Evolutionary conservation across 2,888 invertebrate species (phyloP).

Genomic region (Mayetiola destructor): DNA sequence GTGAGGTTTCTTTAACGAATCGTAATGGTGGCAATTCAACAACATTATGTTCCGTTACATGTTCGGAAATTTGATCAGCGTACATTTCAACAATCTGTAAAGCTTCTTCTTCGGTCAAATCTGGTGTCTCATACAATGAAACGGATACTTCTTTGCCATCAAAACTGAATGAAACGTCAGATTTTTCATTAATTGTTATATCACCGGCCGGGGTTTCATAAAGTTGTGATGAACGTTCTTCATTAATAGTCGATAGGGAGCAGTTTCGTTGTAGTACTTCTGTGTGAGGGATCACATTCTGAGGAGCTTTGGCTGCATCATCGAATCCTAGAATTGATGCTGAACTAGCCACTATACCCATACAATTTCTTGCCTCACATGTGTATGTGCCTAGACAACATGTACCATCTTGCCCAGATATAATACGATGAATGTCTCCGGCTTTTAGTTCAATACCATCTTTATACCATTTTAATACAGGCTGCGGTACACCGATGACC

Average conservation of each 20-base stretch:
- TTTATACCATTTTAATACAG: slow-evolving; percentile 82
- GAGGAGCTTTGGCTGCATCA: slow-evolving; percentile 46
- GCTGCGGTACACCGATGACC: slow-evolving; percentile 54
- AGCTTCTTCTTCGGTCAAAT: slow-evolving; percentile 82
- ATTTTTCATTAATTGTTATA: slow-evolving; percentile 64
- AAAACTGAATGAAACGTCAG: slow-evolving; percentile 78
- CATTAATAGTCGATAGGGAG: slow-evolving; percentile 81
- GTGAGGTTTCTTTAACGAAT: slow-evolving; percentile 79
- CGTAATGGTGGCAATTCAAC: slow-evolving; percentile 75
- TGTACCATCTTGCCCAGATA: slow-evolving; percentile 78
- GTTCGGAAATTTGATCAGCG: slow-evolving; percentile 81
- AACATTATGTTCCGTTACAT: slow-evolving; percentile 69
- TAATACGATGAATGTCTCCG: slow-evolving; percentile 81
- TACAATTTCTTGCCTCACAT: slow-evolving; percentile 79
- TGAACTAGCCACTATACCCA: slow-evolving; percentile 79
- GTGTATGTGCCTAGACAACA: slow-evolving; percentile 83
- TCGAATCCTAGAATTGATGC: slow-evolving; percentile 79
- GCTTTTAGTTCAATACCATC: slow-evolving; percentile 79
- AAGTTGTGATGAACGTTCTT: slow-evolving; percentile 77
- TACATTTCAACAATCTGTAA: slow-evolving; percentile 88
- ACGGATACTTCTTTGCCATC: slow-evolving; percentile 86
- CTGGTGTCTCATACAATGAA: slow-evolving; percentile 81
- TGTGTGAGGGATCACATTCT: slow-evolving; percentile 37
- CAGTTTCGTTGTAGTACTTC: slow-evolving; percentile 46
- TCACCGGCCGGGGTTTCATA: slow-evolving; percentile 70